A percentile compares a stretch with the other conserved stretches of the same genome.
These are phyloP conservation scores for Drosophila chauvacae DNA, from an alignment of 1,140 invertebrate genomes.

Conservation along the genomic window DNA sequence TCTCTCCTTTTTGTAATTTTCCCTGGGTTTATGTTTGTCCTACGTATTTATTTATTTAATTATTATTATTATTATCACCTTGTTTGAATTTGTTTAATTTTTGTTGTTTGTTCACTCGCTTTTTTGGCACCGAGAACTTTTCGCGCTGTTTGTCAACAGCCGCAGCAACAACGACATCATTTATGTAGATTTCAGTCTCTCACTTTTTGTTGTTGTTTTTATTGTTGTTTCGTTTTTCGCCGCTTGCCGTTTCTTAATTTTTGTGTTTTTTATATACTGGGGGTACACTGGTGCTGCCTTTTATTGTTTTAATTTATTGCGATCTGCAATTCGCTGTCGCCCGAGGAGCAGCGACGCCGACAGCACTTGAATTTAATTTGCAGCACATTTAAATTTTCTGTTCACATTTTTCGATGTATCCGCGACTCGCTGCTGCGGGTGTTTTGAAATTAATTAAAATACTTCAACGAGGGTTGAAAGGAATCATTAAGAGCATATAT, in stretches of 20 bases:
- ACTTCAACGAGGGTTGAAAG: slow-evolving; percentile 60
- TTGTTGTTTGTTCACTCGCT: slow-evolving; percentile 45
- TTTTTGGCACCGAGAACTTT: slow-evolving; percentile 55
- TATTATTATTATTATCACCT: slow-evolving; percentile 30
- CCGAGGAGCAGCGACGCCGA: slow-evolving; percentile 59
- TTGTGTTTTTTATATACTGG: slow-evolving; percentile 26
- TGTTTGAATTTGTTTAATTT: slow-evolving; percentile 32
- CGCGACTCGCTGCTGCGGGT: slow-evolving; percentile 3
- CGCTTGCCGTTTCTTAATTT: slow-evolving; percentile 41
- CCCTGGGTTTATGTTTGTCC: not conserved
- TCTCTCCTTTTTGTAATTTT: slow-evolving; percentile 18
- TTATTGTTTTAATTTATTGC: slow-evolving; percentile 81
- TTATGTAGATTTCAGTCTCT: slow-evolving; percentile 78
- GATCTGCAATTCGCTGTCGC: slow-evolving; percentile 76
- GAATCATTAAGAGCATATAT: slow-evolving; percentile 54
- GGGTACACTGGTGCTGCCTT: slow-evolving; percentile 35
- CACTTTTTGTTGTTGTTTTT: slow-evolving; percentile 26
- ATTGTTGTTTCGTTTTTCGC: slow-evolving; percentile 25
- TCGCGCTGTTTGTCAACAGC: slow-evolving; percentile 55
- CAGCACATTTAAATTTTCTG: slow-evolving; percentile 76
- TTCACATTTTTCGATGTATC: slow-evolving; percentile 63
- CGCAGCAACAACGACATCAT: slow-evolving; percentile 59
- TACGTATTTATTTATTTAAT: slow-evolving; percentile 11
- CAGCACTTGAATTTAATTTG: slow-evolving; percentile 81
- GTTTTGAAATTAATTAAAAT: slow-evolving; percentile 53